Evolutionary conservation across 2,113 vertebrate genomes (phyloP).

Genomic region (Oreochromis spilurus): DNA sequence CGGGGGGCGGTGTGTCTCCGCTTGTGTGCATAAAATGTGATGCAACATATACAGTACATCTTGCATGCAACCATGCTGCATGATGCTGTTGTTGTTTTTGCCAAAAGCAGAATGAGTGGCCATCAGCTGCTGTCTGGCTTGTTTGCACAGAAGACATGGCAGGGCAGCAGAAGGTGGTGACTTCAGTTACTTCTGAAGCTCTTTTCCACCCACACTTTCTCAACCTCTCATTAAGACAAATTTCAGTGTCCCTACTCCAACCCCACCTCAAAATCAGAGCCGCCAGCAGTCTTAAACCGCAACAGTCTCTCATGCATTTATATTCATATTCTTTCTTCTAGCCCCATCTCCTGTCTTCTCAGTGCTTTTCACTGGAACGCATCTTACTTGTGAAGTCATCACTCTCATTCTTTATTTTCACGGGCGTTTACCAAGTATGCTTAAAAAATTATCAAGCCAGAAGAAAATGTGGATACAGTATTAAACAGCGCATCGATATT

Average conservation of each 20-base stretch:
- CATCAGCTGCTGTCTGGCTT: slow-evolving; percentile 18
- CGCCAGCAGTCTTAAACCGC: background rate
- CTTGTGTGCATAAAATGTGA: background rate
- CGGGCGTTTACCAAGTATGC: background rate
- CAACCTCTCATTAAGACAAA: slow-evolving; percentile 21
- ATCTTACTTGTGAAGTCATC: background rate
- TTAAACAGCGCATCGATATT: background rate
- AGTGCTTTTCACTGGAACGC: background rate
- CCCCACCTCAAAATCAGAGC: background rate
- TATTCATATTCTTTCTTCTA: background rate
- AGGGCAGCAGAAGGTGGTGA: background rate
- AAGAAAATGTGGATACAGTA: background rate
- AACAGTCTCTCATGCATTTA: background rate
- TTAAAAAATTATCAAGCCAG: background rate
- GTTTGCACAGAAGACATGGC: background rate
- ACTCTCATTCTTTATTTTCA: background rate
- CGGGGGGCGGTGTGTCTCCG: background rate
- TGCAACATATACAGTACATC: background rate
- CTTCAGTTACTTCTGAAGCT: slow-evolving; percentile 12
- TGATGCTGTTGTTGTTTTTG: background rate
- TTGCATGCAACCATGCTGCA: background rate
- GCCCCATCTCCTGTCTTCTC: background rate
- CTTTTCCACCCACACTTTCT: slow-evolving; percentile 11
- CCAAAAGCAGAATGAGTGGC: background rate
- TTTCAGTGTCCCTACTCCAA: background rate